Base-by-base conservation (phyloP, 1,140 invertebrate species). In the Bombus balteatus region DNA sequence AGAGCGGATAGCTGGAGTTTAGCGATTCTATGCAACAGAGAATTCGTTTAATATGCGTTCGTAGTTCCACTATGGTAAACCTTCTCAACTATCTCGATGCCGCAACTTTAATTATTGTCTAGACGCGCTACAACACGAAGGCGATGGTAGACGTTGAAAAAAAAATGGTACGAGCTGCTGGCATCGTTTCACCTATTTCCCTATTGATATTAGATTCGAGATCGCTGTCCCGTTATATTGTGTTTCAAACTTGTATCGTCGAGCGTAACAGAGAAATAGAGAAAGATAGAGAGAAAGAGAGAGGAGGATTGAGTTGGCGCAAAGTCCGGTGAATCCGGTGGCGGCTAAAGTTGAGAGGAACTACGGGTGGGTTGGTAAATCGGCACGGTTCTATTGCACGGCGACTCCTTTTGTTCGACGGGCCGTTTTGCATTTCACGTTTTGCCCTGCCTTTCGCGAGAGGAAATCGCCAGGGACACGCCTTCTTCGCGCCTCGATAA, bases 361-460 rank as follows among this genome's bases (percentile, higher is more conserved):
- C n/a, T n/a, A 1, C 73, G 18, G 22, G 10, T 25, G n/a, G n/a
- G 10, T 59, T 32, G 25, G 74, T n/a, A 39, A 62, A 76, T 62
- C 74, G 74, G 34, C 59, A 32, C 1, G n/a, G 28, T 66, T 65
- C 76, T 62, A 43, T 65, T 18, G 59, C 59, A 15, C 37, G 6
- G 10, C 28, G 39, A 41, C 12, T 66, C 59, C 76, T 68, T 79
- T 79, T 79, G 76, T 79, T 79, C 76, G 76, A 34, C 59, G 18
- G 59, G 59, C 37, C 59, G 62, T 79, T 79, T 47, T 43, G 76
- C 76, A 79, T 79, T 66, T 66, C 76, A 25, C 62, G 75, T 62
- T 77, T 39, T 39, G 9, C 39, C n/a, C 18, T 34, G 0, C 59
- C 76, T 43, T 78, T 78, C 34, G 59, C 9, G 4, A 34, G 39